phyloP scores from a whole-genome alignment of 1,140 invertebrate species.

The Lepidurus arcticus region DNA sequence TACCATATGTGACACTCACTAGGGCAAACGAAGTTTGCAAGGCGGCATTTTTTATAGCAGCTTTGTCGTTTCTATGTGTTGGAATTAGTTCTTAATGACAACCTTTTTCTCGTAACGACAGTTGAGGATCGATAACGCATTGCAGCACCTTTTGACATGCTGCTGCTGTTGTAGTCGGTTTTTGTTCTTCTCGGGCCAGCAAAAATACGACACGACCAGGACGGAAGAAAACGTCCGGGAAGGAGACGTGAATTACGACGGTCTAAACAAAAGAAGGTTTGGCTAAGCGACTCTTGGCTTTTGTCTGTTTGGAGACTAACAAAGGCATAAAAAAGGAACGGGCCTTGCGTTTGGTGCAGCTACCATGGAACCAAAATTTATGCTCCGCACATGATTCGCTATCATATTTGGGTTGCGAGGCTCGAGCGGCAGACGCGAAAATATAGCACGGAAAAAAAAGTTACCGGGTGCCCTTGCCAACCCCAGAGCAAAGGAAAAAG shows the following conservation, averaged over 20 bases:
- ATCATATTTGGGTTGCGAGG: not conserved
- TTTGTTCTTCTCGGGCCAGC: not conserved
- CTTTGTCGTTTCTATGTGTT: not conserved
- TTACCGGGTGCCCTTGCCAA: not conserved
- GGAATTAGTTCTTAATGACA: not conserved
- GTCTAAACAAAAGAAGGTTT: not conserved
- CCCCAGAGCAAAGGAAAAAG: not conserved
- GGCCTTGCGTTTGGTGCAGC: not conserved
- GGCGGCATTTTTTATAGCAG: not conserved
- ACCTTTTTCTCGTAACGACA: not conserved
- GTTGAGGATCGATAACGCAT: not conserved
- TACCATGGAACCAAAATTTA: conserved; percentile 1
- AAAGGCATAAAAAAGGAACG: not conserved
- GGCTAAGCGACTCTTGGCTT: not conserved
- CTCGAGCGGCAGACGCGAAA: not conserved
- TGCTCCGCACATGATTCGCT: not conserved
- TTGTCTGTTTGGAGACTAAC: not conserved
- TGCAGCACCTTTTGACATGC: conserved; percentile 7
- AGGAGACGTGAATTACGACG: not conserved
- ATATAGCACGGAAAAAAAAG: not conserved
- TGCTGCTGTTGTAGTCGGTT: not conserved
- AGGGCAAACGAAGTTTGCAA: not conserved
- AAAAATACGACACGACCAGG: conserved; percentile 5
- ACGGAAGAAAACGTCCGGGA: not conserved
- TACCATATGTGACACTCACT: not conserved